Conservation (phyloP, 2,888 invertebrate genomes). For the Kryphioiulus occultus region DNA sequence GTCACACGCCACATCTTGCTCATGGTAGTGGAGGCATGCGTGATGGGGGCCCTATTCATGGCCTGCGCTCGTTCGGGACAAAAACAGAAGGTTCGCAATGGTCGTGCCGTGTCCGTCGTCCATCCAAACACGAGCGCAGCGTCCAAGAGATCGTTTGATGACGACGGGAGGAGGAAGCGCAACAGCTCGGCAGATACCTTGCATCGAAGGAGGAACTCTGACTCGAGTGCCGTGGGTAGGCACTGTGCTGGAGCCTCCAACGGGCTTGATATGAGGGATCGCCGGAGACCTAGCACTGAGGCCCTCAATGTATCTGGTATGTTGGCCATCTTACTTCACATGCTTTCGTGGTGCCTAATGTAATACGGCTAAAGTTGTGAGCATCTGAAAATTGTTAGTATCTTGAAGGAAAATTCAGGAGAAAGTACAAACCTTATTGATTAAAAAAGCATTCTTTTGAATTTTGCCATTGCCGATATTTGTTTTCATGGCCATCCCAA, state of each 20-base stretch:
- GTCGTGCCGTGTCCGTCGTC: background rate
- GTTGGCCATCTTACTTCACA: background rate
- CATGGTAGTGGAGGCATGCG: conserved; percentile 59
- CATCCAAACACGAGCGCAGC: background rate
- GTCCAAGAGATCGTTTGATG: background rate
- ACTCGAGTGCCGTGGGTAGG: conserved; percentile 16
- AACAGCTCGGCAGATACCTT: background rate
- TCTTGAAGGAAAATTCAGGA: no score
- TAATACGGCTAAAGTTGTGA: no score
- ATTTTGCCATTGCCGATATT: no score
- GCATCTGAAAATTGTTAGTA: no score
- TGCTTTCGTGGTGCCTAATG: no score
- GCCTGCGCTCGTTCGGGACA: conserved; percentile 62
- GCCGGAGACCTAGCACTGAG: conserved; percentile 52
- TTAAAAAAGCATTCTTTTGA: no score
- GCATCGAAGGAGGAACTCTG: conserved; percentile 47
- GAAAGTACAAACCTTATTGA: no score
- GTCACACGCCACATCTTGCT: conserved; percentile 60
- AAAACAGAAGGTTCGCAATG: background rate
- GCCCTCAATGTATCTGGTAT: conserved; percentile 52
- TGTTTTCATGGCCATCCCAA: no score
- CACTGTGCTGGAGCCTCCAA: background rate
- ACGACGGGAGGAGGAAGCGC: background rate
- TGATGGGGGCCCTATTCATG: conserved; percentile 63
- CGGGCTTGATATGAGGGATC: background rate